Base-by-base conservation (phyloP, 2,113 vertebrate species). In the Rissa tridactyla region DNA sequence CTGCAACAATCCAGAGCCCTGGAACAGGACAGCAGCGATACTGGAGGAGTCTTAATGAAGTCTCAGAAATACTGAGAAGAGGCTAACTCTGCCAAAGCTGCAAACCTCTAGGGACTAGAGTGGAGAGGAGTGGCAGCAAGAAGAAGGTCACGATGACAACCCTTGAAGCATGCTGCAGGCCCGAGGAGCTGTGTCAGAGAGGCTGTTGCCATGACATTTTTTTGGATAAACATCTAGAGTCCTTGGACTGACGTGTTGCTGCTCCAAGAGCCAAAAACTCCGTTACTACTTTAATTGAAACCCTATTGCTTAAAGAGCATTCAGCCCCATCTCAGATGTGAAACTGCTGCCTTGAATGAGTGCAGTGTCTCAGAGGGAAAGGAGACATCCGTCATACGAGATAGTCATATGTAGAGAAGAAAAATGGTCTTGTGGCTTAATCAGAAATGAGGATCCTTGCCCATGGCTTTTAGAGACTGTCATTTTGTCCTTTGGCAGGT, bases 151-250 rank as follows among this genome's bases (percentile, higher is more conserved):
- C 78, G 42, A 80, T 88, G 90, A 90, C 90, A 96, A 68, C 5
- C 29, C 36, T 58, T 76, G 68, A 89, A 75, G 60, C 72, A 25
- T 34, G 36, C 79, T 94, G 60, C 71, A 73, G 52, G 76, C 73
- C 29, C 29, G 65, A 86, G 72, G 34, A 92, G 32, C 29, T 92
- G 62, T 96, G 88, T 77, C 76, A 81, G 78, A 82, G 51, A 92
- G 55, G 11, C 36, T 92, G 82, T 96, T 96, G 52, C 69, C 65
- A 82, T 86, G 92, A 69, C 15, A 4, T 94, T 93, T 95, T 68
- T 78, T 88, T 71, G 76, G 34, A 68, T 57, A 92, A 96, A 96
- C 66, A 66, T 90, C 71, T 96, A 64, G 90, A 83, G 20, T 83
- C 51, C 58, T 83, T 82, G 47, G 12, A 20, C 42, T 88, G 82